A percentile compares a stretch with the other conserved stretches of the same genome.
Conservation (phyloP, 2,888 invertebrate species). For the Rutpela maculata region DNA sequence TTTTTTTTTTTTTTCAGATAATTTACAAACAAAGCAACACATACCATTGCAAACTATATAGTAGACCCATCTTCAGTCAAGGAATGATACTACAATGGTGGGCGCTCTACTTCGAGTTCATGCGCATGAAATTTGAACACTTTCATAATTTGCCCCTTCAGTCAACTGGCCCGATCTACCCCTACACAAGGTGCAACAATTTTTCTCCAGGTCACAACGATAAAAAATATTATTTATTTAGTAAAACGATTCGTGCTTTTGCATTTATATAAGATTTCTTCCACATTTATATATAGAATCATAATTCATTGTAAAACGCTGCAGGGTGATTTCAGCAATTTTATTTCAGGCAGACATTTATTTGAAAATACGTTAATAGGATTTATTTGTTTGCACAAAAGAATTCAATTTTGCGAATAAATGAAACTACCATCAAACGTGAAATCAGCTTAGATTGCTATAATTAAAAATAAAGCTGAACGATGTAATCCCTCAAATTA, state of each 20-base stretch:
- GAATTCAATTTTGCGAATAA: slow-evolving; percentile 51
- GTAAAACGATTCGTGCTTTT: slow-evolving; percentile 58
- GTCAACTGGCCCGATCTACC: no score
- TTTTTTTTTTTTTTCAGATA: no score
- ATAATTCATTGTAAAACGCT: slow-evolving; percentile 57
- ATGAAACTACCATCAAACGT: slow-evolving; percentile 43
- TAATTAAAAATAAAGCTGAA: slow-evolving; percentile 46
- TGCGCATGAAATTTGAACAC: no score
- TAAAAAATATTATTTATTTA: slow-evolving; percentile 63
- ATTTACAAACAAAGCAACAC: no score
- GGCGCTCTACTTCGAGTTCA: no score
- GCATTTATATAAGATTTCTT: slow-evolving; percentile 65
- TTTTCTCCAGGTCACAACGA: slow-evolving; percentile 47
- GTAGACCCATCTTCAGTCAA: no score
- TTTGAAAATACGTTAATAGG: slow-evolving; percentile 54
- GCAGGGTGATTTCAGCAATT: slow-evolving; percentile 51
- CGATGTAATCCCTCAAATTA: slow-evolving; percentile 47
- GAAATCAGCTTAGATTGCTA: slow-evolving; percentile 41
- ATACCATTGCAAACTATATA: no score
- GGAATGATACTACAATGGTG: no score
- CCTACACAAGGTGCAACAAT: slow-evolving; percentile 49
- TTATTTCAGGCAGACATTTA: slow-evolving; percentile 49
- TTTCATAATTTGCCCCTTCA: no score
- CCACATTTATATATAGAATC: slow-evolving; percentile 53
- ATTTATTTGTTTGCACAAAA: slow-evolving; percentile 58